These are phyloP conservation scores for Leucophora obtusa DNA, from an alignment of 2,888 invertebrate species.

Conservation along the genomic window DNA sequence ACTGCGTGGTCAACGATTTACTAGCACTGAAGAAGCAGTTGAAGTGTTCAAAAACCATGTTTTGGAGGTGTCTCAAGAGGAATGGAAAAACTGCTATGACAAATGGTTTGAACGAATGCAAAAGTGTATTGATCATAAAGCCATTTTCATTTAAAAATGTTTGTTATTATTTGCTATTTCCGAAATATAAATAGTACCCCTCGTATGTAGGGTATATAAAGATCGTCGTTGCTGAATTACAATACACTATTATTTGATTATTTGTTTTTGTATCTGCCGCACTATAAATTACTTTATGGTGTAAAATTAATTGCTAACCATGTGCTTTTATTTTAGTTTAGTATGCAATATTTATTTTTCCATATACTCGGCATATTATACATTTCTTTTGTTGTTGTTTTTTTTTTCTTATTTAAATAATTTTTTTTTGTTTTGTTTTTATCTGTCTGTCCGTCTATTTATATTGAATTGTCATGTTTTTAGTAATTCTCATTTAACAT, in stretches of 20 bases:
- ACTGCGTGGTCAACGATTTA: too few species aligned
- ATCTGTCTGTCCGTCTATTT: background rate
- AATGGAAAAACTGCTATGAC: too few species aligned
- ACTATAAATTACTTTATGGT: conserved; percentile 46
- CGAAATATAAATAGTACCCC: too few species aligned
- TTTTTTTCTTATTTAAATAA: conserved; percentile 24
- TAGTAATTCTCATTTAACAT: conserved; percentile 45
- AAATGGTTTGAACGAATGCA: too few species aligned
- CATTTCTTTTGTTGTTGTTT: conserved; percentile 37
- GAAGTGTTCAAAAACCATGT: too few species aligned
- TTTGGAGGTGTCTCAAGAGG: too few species aligned
- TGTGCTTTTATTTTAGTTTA: conserved; percentile 37
- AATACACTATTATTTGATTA: background rate
- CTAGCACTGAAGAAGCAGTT: too few species aligned
- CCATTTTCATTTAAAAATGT: too few species aligned
- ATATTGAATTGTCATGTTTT: conserved; percentile 55
- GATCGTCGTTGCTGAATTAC: conserved; percentile 3
- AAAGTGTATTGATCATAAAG: too few species aligned
- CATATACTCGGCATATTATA: conserved; percentile 35
- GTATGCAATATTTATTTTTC: conserved; percentile 24
- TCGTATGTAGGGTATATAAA: conserved; percentile 34
- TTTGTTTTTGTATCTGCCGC: conserved; percentile 20
- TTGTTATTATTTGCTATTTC: too few species aligned
- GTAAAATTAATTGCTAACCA: conserved; percentile 50
- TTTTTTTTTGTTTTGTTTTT: conserved; percentile 1